Evolutionary conservation across 1,140 invertebrate genomes (phyloP).

Genomic region (Cecropterus lyciades): DNA sequence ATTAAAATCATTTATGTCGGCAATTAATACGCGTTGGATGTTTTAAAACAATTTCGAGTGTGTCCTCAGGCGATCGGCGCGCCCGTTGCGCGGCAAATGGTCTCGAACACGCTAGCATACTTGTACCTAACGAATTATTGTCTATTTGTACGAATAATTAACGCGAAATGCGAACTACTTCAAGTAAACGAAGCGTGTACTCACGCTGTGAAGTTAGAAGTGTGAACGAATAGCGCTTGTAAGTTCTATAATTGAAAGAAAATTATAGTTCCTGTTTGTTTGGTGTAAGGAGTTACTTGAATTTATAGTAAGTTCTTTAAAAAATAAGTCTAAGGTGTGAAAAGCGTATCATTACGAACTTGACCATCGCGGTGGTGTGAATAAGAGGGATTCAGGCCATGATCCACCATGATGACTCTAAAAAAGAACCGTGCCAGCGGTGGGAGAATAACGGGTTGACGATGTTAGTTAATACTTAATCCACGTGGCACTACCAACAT

Average conservation of each 20-base stretch:
- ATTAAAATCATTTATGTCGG: conserved; percentile 71
- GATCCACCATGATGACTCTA: too few species aligned
- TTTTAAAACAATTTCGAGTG: conserved; percentile 53
- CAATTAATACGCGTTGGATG: conserved; percentile 67
- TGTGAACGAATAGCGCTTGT: not conserved
- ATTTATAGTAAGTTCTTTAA: too few species aligned
- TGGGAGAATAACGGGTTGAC: too few species aligned
- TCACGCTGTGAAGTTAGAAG: conserved; percentile 21
- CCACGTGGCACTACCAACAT: too few species aligned
- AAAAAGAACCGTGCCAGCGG: too few species aligned
- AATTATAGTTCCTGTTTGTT: not conserved
- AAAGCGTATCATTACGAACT: too few species aligned
- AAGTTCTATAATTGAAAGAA: not conserved
- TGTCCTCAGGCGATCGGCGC: conserved; percentile 52
- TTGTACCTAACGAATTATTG: conserved; percentile 34
- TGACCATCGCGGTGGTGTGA: too few species aligned
- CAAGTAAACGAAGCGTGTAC: conserved; percentile 25
- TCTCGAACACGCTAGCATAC: conserved; percentile 51
- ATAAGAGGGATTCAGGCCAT: too few species aligned
- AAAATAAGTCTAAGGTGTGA: too few species aligned
- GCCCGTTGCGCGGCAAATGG: conserved; percentile 56
- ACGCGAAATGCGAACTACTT: conserved; percentile 33
- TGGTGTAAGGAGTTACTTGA: not conserved
- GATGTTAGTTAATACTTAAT: too few species aligned
- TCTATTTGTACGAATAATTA: conserved; percentile 39